Percentiles rank a stretch among this genome's conserved stretches.
These are phyloP conservation scores for Ophion ellenae DNA, from an alignment of 2,888 invertebrate genomes.

Conservation along the genomic window DNA sequence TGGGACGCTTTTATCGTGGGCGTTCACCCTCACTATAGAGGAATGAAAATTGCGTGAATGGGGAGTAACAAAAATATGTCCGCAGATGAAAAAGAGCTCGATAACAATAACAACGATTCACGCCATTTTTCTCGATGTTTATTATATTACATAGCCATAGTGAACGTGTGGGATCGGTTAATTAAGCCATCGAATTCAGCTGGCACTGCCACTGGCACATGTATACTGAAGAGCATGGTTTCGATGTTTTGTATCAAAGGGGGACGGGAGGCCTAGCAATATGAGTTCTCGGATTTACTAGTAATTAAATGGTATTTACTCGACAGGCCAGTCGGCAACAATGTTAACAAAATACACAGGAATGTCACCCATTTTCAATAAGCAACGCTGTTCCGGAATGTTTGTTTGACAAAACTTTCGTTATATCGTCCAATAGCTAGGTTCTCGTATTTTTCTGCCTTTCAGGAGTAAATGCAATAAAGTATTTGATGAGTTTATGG, in stretches of 20 bases:
- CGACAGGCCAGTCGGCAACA: not conserved
- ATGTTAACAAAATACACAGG: not conserved
- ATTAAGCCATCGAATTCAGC: not conserved
- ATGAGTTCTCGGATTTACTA: not conserved
- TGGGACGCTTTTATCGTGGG: not conserved
- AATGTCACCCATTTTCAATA: not conserved
- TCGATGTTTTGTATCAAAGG: too few species aligned
- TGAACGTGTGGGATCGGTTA: not conserved
- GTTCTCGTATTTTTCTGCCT: constrained; percentile 18
- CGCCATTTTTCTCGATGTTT: not conserved
- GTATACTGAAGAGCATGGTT: not conserved
- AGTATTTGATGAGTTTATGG: constrained; percentile 37
- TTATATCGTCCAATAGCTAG: constrained; percentile 27
- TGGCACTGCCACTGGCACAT: not conserved
- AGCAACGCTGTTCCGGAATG: not conserved
- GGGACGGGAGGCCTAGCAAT: too few species aligned
- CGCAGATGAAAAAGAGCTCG: not conserved
- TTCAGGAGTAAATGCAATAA: constrained; percentile 27
- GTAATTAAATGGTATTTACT: not conserved
- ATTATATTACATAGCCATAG: not conserved
- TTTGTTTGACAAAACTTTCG: constrained; percentile 25
- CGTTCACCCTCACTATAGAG: not conserved
- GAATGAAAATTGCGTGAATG: not conserved
- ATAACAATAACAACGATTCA: not conserved
- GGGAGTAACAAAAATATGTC: not conserved